Conservation (phyloP, 2,888 invertebrate genomes). For the Drosophila paramelanica region DNA sequence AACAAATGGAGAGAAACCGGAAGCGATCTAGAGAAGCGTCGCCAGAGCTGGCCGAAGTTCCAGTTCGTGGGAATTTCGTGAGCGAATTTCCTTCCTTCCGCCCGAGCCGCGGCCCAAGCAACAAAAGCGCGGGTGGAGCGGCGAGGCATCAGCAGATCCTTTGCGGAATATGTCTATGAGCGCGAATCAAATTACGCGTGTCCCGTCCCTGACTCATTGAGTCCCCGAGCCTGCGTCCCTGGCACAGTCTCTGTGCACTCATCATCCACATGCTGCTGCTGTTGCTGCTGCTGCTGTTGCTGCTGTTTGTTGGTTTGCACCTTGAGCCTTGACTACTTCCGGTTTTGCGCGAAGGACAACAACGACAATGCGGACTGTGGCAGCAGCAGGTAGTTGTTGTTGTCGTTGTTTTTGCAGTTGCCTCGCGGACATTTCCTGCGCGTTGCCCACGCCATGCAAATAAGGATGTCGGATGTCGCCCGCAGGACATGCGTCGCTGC, state of each 20-base stretch:
- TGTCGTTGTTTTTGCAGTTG: constrained; percentile 43
- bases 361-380: constrained; percentile 28
- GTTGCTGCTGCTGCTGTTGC: constrained; percentile 29
- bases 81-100: constrained; percentile 67
- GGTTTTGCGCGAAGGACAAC: constrained; percentile 75
- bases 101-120: background rate
- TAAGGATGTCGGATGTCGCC: constrained; percentile 71
- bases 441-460: constrained; percentile 66
- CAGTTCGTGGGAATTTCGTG: constrained; percentile 72
- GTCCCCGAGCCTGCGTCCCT: constrained; percentile 10
- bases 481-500: constrained; percentile 36
- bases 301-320: constrained; percentile 66
- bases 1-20: constrained; percentile 57
- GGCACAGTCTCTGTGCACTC: constrained; percentile 41
- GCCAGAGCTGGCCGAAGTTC: constrained; percentile 12
- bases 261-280: constrained; percentile 70
- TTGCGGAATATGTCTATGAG: constrained; percentile 50
- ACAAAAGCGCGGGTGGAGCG: constrained; percentile 37
- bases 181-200: constrained; percentile 74
- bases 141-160: constrained; percentile 13
- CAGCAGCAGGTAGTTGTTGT: constrained; percentile 58
- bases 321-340: constrained; percentile 78
- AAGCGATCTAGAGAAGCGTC: constrained; percentile 38
- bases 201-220: constrained; percentile 4
- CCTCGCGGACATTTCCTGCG: constrained; percentile 68